Evolutionary conservation across 2,888 invertebrate species (phyloP), one percentile per base, ranked within the genome.

Genomic region (Emmelina monodactyla): DNA sequence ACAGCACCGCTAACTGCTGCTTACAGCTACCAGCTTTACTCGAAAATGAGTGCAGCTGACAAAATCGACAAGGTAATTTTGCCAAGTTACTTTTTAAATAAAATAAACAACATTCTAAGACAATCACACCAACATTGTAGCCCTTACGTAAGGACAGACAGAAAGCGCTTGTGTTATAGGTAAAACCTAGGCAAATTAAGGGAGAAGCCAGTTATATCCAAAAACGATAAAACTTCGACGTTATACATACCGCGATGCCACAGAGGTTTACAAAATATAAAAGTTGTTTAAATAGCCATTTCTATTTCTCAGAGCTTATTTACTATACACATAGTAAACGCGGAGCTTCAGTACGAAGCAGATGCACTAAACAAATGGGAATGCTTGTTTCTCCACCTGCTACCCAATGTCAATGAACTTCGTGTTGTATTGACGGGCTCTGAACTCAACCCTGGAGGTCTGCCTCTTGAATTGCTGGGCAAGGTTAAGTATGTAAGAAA

Each of bases 331-430:
- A 58, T 85, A 14, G 71, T 85, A 15, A 88, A 88, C 0, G 88
- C 88, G 0, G 89, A 90, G 55, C 71, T 88, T 15, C 86, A 88
- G 37, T 89, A 88, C 47, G 89, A 90, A 60, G 86, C 86, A 0
- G 85, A 86, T 41, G 79, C 83, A 10, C 62, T 88, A 2, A 80
- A 82, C 34, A 87, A 87, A 38, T 90, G 89, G 89, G 89, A 89
- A 50, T 72, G 83, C 28, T 83, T 88, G 53, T 83, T 89, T 41
- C 56, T 89, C 0, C 89, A 89, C 53, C 71, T 87, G 19, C 57
- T 83, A 3, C 85, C 87, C 1, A 62, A 72, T 0, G 47, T 88
- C 0, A 73, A 76, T 33, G 73, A 65, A 25, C 49, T 89, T 2
- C 75, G 68, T 32, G 63, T 90, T 2, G 82, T 85, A 1, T 84